Percentiles rank a stretch among this genome's conserved stretches.
These are phyloP conservation scores for Poecile atricapillus DNA, from an alignment of 2,113 vertebrate genomes.

Conservation along the genomic window DNA sequence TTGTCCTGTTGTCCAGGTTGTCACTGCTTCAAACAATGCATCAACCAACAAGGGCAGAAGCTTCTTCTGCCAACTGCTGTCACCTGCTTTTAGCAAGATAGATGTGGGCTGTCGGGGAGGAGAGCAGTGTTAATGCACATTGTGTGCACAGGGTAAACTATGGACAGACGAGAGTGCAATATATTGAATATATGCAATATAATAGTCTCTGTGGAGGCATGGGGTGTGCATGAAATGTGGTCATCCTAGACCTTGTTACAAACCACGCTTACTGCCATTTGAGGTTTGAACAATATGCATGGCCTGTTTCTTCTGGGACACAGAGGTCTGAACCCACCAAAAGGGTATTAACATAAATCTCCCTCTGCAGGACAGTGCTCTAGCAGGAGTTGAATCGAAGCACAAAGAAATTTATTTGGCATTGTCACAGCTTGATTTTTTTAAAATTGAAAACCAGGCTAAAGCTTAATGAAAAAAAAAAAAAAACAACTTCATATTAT, in stretches of 20 bases:
- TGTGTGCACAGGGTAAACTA: neutral
- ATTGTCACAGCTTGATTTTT: neutral
- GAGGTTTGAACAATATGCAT: neutral
- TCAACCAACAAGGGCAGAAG: neutral
- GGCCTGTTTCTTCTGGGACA: neutral
- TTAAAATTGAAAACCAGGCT: neutral
- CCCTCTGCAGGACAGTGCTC: neutral
- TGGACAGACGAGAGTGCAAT: neutral
- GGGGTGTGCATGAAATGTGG: neutral
- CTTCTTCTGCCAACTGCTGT: neutral
- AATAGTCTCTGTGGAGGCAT: neutral
- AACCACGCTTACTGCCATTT: neutral
- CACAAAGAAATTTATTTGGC: neutral
- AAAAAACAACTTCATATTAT: neutral
- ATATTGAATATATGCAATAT: neutral
- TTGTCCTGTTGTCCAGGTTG: neutral
- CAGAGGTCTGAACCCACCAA: neutral
- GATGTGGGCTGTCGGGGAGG: neutral
- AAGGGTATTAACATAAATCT: neutral
- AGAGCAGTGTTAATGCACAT: neutral
- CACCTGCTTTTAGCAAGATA: neutral
- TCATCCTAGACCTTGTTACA: neutral
- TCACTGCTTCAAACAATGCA: neutral
- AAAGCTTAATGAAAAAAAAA: neutral
- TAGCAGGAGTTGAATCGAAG: neutral